A percentile compares a stretch with the other conserved stretches of the same genome.
Conservation (phyloP, 2,888 invertebrate genomes). For the Sphaeridia pumilis region DNA sequence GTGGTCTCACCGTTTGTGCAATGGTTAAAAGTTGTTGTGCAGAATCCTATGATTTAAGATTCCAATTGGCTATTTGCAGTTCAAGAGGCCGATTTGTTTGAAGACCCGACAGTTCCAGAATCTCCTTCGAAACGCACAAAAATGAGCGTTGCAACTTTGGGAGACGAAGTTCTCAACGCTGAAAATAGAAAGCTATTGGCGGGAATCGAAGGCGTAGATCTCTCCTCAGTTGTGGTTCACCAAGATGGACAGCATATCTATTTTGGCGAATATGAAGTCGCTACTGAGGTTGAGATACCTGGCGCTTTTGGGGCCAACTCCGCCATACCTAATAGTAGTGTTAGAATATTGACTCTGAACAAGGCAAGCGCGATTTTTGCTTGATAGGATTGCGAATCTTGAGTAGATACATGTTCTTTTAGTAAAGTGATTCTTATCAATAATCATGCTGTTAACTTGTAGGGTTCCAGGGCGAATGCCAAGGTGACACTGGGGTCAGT, state of each 20-base stretch:
- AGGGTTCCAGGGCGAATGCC: not conserved
- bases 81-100: not conserved
- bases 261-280: not conserved
- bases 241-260: conserved; percentile 1
- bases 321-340: not conserved
- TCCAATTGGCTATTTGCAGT: too few species aligned
- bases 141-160: not conserved
- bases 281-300: not conserved
- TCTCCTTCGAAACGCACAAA: not conserved
- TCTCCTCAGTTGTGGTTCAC: not conserved
- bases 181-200: not conserved
- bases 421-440: too few species aligned
- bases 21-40: too few species aligned
- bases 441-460: not conserved
- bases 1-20: too few species aligned
- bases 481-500: conserved; percentile 18
- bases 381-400: too few species aligned
- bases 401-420: too few species aligned
- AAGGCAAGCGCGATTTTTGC: conserved; percentile 3
- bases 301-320: not conserved
- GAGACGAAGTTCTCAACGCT: not conserved
- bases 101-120: not conserved
- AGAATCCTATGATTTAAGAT: too few species aligned
- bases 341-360: conserved; percentile 1
- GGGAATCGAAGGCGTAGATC: not conserved